Percentiles rank a stretch among this genome's conserved stretches.
These are phyloP conservation scores for Bradypus variegatus DNA, from an alignment of 2,797 vertebrate genomes.

Conservation along the genomic window DNA sequence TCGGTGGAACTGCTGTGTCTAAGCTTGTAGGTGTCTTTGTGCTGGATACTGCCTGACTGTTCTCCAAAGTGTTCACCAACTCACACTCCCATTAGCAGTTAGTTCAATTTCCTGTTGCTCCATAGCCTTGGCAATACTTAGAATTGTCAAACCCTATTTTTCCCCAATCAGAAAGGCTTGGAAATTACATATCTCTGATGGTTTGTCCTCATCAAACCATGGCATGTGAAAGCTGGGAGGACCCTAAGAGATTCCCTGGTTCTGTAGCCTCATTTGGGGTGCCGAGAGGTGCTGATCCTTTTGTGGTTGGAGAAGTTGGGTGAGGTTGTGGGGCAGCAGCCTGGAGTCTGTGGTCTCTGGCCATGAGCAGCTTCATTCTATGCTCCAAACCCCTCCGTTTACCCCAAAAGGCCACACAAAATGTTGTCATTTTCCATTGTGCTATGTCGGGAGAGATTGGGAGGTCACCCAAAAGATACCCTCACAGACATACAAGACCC, in stretches of 20 bases:
- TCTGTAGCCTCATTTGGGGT: neutral
- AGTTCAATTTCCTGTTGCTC: neutral
- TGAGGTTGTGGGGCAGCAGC: neutral
- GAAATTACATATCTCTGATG: neutral
- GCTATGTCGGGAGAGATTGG: neutral
- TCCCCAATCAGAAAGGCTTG: neutral
- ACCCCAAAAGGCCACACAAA: neutral
- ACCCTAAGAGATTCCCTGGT: neutral
- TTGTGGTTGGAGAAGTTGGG: neutral
- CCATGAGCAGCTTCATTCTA: neutral
- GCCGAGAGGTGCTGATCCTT: neutral
- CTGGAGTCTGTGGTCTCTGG: neutral
- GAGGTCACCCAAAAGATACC: neutral
- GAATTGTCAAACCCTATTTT: neutral
- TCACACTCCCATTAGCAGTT: neutral
- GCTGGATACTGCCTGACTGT: neutral
- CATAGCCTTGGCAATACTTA: neutral
- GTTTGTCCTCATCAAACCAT: neutral
- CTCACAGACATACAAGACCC: neutral
- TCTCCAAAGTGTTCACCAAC: neutral
- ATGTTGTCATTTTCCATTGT: neutral
- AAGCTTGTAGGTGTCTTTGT: rapidly evolving
- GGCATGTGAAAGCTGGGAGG: neutral
- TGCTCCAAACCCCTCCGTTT: neutral
- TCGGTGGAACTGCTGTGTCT: neutral